A percentile compares a stretch with the other conserved stretches of the same genome.
phyloP scores from a whole-genome alignment of 2,888 invertebrate species.

The Mayetiola destructor region DNA sequence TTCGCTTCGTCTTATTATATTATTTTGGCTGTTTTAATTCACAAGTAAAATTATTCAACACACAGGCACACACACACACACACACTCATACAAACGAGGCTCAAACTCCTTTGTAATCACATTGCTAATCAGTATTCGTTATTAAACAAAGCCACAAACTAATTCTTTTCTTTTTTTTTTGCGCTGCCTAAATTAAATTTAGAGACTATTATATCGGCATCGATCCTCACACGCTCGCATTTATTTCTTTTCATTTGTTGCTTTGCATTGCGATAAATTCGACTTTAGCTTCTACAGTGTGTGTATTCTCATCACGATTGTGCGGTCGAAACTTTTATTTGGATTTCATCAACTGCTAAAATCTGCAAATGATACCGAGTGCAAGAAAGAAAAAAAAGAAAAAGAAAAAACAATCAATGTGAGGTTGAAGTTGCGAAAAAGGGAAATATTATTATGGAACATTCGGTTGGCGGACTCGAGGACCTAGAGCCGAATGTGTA shows the following conservation, averaged over 20 bases:
- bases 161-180: neutral
- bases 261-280: constrained; percentile 9
- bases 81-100: neutral
- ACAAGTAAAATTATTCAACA: neutral
- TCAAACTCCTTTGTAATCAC: neutral
- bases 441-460: too few species aligned
- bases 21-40: constrained; percentile 4
- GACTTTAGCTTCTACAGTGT: neutral
- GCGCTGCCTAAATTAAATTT: constrained; percentile 10
- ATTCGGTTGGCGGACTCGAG: too few species aligned
- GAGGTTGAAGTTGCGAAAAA: too few species aligned
- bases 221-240: constrained; percentile 2
- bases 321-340: neutral
- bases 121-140: constrained; percentile 6
- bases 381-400: too few species aligned
- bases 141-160: neutral
- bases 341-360: constrained; percentile 2
- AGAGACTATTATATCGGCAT: neutral
- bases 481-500: too few species aligned
- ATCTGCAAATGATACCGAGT: too few species aligned
- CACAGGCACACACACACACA: too few species aligned
- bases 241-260: neutral
- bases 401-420: too few species aligned
- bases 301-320: constrained; percentile 8
- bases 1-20: too few species aligned